Percentiles rank a stretch among this genome's conserved stretches.
phyloP scores from a whole-genome alignment of 2,888 invertebrate species.

The Papilio elwesi region DNA sequence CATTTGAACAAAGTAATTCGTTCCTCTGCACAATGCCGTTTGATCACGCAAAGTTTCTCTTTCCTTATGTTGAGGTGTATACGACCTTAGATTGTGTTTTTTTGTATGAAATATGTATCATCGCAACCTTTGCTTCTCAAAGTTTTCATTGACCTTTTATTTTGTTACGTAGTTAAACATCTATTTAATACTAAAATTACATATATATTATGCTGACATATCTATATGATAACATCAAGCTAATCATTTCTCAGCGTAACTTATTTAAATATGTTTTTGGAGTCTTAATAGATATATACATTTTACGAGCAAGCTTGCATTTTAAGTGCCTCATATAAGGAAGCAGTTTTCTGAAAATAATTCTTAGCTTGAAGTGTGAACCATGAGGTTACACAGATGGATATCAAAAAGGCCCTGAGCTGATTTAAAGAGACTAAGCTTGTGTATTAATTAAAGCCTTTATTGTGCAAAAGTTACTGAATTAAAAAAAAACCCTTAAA shows the following conservation, averaged over 20 bases:
- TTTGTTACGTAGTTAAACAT: no score
- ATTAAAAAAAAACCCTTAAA: conserved; percentile 24
- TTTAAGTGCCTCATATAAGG: conserved; percentile 10
- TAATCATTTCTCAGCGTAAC: not conserved
- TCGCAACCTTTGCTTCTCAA: not conserved
- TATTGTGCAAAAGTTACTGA: conserved; percentile 24
- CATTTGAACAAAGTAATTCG: conserved; percentile 41
- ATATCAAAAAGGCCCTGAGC: conserved; percentile 30
- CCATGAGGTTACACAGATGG: conserved; percentile 35
- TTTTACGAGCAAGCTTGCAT: conserved; percentile 6
- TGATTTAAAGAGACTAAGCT: conserved; percentile 31
- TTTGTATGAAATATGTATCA: conserved; percentile 1
- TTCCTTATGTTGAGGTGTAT: conserved; percentile 15
- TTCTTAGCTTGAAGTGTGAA: conserved; percentile 25
- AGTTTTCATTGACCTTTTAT: not conserved
- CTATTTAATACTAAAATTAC: no score
- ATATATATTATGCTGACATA: no score
- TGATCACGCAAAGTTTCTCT: conserved; percentile 22
- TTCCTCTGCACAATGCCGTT: conserved; percentile 39
- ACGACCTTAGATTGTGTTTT: not conserved
- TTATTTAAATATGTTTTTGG: not conserved
- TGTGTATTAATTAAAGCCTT: conserved; percentile 33
- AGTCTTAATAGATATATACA: not conserved
- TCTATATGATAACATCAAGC: not conserved
- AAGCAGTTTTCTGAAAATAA: conserved; percentile 17